phyloP scores from a whole-genome alignment of 2,113 vertebrate genomes.

The Athene cunicularia region DNA sequence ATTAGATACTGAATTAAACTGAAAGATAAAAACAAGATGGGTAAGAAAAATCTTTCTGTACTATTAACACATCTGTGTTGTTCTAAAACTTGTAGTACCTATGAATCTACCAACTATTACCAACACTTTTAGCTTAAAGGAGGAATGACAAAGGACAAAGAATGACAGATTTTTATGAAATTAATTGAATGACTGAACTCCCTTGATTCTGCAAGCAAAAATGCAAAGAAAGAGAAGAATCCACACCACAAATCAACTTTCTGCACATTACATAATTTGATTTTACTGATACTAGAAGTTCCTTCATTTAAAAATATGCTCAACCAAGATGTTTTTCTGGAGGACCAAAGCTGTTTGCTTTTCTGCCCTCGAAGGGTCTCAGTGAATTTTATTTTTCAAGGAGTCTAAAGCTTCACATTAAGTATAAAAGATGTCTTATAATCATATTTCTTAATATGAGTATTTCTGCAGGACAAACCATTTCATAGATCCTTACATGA shows the following conservation, averaged over 20 bases:
- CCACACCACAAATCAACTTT: not conserved
- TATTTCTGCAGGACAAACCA: not conserved
- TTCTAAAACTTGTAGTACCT: not conserved
- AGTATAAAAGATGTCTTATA: not conserved
- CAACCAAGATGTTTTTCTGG: fast-evolving
- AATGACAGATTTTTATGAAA: not conserved
- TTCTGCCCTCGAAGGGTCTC: not conserved
- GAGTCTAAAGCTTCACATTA: not conserved
- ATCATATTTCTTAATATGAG: not conserved
- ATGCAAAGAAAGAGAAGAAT: not conserved
- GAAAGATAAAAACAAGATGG: not conserved
- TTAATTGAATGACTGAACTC: not conserved
- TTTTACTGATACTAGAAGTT: not conserved
- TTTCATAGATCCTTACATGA: not conserved
- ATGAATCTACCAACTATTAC: not conserved
- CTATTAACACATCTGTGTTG: not conserved
- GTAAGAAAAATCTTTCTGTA: not conserved
- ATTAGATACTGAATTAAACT: not conserved
- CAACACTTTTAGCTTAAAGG: not conserved
- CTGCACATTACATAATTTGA: not conserved
- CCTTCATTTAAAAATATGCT: not conserved
- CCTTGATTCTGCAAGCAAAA: not conserved
- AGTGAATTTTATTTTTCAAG: not conserved
- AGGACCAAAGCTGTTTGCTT: not conserved
- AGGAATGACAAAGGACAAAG: not conserved